Conservation (phyloP, 1,140 invertebrate species). For the Homarus americanus region DNA sequence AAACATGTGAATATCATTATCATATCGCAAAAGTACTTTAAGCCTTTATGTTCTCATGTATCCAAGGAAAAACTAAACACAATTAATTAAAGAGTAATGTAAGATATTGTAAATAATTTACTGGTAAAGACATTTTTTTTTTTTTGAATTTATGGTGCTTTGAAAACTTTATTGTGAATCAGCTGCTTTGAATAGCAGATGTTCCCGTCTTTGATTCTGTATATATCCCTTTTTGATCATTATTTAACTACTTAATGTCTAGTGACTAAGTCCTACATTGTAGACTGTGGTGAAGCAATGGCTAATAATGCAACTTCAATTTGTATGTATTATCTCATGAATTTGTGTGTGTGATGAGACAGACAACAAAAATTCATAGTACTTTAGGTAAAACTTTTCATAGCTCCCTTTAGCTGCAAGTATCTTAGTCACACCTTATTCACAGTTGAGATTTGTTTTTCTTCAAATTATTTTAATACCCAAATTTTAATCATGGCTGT, state of each 20-base stretch:
- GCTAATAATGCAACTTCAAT: slow-evolving; percentile 22
- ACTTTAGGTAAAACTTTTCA: neutral
- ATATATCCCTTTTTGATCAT: slow-evolving; percentile 56
- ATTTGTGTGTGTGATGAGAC: neutral
- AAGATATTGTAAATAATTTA: slow-evolving; percentile 70
- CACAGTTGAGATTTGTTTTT: no score
- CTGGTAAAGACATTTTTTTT: slow-evolving; percentile 66
- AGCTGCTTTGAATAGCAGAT: slow-evolving; percentile 52
- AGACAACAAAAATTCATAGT: neutral
- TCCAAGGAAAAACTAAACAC: slow-evolving; percentile 50
- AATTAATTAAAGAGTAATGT: slow-evolving; percentile 51
- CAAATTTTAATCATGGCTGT: no score
- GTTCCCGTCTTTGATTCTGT: slow-evolving; percentile 50
- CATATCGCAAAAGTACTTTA: slow-evolving; percentile 60
- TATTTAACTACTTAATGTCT: slow-evolving; percentile 71
- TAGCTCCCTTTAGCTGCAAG: neutral
- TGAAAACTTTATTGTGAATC: slow-evolving; percentile 59
- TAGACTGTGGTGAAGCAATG: slow-evolving; percentile 57
- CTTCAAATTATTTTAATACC: no score
- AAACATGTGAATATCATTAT: slow-evolving; percentile 60
- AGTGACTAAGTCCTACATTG: slow-evolving; percentile 45
- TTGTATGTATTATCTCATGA: slow-evolving; percentile 31
- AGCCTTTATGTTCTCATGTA: slow-evolving; percentile 61
- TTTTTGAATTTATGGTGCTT: slow-evolving; percentile 69
- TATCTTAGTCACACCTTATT: neutral